Percentiles rank a stretch among this genome's conserved stretches.
phyloP scores from a whole-genome alignment of 2,113 vertebrate species.

The Mixornis gularis region DNA sequence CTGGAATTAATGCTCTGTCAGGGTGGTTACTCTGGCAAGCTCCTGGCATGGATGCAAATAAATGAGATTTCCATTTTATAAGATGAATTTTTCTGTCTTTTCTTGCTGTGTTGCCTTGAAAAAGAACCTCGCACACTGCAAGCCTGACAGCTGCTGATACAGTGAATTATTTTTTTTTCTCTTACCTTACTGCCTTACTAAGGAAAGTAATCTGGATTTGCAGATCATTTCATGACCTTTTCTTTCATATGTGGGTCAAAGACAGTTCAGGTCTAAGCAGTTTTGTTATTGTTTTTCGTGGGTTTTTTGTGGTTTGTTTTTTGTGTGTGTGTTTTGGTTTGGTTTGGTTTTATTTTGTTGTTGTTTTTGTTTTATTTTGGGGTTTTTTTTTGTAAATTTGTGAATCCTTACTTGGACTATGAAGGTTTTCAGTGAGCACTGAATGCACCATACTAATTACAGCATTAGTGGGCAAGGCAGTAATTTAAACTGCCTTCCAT shows the following conservation, averaged over 20 bases:
- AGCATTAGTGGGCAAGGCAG: background rate
- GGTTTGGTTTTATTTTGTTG: no score
- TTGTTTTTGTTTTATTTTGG: background rate
- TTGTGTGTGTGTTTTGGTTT: no score
- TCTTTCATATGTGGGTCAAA: background rate
- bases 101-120: background rate
- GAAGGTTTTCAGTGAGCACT: background rate
- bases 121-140: background rate
- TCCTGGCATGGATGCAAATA: background rate
- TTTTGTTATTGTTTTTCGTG: background rate
- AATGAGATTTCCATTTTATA: slow-evolving; percentile 1
- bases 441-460: background rate
- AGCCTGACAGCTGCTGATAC: background rate
- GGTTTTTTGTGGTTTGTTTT: background rate
- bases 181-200: background rate
- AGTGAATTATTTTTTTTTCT: background rate
- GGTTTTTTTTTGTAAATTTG: background rate
- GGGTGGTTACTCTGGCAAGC: background rate
- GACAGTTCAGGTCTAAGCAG: background rate
- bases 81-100: background rate
- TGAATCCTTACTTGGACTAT: background rate
- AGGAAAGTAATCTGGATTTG: background rate
- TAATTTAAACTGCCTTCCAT: background rate
- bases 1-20: background rate
- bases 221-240: background rate